phyloP scores from a whole-genome alignment of 2,888 invertebrate genomes.

The Philonicus albiceps region DNA sequence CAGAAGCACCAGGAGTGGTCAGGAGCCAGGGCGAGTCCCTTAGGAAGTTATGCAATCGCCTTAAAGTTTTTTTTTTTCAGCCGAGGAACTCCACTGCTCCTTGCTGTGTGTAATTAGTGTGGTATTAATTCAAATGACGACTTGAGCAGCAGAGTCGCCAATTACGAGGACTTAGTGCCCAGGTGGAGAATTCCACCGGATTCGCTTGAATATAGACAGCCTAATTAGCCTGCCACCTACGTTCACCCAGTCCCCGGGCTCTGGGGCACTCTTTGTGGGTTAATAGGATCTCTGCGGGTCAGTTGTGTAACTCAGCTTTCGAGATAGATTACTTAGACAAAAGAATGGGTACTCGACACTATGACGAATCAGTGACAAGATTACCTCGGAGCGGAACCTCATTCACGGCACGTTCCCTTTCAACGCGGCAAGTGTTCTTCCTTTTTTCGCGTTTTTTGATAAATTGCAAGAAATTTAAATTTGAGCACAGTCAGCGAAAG shows the following conservation, averaged over 20 bases:
- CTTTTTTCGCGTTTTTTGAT: background rate
- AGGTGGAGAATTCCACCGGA: background rate
- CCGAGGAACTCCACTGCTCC: background rate
- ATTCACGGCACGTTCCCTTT: background rate
- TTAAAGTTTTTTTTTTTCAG: background rate
- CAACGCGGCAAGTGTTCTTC: background rate
- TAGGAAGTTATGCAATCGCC: background rate
- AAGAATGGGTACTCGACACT: background rate
- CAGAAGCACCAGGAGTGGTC: background rate
- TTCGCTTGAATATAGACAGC: background rate
- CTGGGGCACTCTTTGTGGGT: background rate
- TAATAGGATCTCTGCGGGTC: background rate
- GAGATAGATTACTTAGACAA: background rate
- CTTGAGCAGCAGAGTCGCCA: background rate
- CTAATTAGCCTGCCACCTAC: background rate
- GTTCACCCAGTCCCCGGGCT: background rate
- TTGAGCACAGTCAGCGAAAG: background rate
- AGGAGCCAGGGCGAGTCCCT: background rate
- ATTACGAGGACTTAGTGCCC: background rate
- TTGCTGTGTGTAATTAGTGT: background rate
- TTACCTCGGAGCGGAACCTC: background rate
- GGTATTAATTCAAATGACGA: background rate
- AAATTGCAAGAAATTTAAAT: background rate
- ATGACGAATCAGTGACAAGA: background rate
- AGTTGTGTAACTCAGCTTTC: background rate